Conservation (phyloP, 2,888 invertebrate genomes). For the Neoaliturus tenellus region DNA sequence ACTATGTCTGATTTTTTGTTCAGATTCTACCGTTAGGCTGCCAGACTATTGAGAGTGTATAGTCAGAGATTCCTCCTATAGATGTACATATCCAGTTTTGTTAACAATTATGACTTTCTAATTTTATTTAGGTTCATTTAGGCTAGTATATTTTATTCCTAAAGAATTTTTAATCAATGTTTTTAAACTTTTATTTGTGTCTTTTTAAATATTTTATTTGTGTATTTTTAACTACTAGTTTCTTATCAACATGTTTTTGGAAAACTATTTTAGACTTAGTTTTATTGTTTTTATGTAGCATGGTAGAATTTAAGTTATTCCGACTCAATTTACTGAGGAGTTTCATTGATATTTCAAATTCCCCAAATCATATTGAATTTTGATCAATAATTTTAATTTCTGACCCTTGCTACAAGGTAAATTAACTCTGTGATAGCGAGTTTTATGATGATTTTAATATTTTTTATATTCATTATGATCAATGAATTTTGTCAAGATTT, state of each 20-base stretch:
- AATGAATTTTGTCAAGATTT: neutral
- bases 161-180: no score
- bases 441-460: neutral
- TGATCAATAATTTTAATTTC: neutral
- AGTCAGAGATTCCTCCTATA: neutral
- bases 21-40: no score
- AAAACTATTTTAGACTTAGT: neutral
- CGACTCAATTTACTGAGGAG: neutral
- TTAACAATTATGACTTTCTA: neutral
- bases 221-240: no score
- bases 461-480: neutral
- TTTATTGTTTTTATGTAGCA: no score
- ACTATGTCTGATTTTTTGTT: no score
- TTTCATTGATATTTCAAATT: neutral
- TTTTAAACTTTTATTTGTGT: no score
- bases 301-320: neutral
- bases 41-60: no score
- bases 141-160: no score
- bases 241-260: neutral
- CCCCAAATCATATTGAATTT: neutral
- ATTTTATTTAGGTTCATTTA: no score
- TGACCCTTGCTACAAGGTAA: neutral
- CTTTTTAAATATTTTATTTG: neutral
- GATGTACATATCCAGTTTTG: neutral
- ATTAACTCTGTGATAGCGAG: neutral